Percentiles rank a stretch among this genome's conserved stretches.
Evolutionary conservation across 1,140 invertebrate species (phyloP).

Genomic region (Anthonomus grandis): DNA sequence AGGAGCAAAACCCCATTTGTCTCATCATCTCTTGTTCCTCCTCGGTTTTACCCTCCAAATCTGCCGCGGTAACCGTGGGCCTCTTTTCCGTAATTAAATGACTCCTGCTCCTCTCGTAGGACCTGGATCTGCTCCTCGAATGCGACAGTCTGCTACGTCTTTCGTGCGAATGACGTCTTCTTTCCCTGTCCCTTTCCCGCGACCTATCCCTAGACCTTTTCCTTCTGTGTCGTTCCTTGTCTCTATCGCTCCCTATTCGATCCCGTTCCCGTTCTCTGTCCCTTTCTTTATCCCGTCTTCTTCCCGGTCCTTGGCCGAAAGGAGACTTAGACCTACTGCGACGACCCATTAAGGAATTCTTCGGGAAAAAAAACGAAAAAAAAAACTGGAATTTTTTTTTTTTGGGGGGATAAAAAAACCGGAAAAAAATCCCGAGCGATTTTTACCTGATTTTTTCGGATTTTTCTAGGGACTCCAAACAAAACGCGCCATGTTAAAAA

Average conservation of each 20-base stretch:
- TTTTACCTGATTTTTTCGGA: conserved; percentile 34
- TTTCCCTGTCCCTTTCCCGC: conserved; percentile 51
- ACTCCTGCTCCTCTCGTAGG: conserved; percentile 51
- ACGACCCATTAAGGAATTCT: conserved; percentile 38
- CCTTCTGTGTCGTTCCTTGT: conserved; percentile 53
- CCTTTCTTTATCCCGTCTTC: conserved; percentile 48
- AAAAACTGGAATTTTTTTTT: conserved; percentile 5
- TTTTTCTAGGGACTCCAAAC: conserved; percentile 38
- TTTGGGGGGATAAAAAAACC: conserved; percentile 23
- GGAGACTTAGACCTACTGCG: conserved; percentile 47
- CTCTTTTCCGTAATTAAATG: conserved; percentile 50
- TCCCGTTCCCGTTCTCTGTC: conserved; percentile 49
- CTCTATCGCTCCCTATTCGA: too few species aligned
- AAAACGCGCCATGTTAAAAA: conserved; percentile 34
- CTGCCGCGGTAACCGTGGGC: conserved; percentile 64
- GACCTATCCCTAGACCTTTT: conserved; percentile 57
- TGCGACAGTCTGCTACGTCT: conserved; percentile 51
- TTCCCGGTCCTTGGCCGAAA: conserved; percentile 17
- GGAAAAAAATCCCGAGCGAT: conserved; percentile 31
- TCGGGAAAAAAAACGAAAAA: conserved; percentile 21
- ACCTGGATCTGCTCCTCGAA: conserved; percentile 54
- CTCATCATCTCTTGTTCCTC: conserved; percentile 97
- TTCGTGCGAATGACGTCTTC: conserved; percentile 46
- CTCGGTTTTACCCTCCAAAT: conserved; percentile 75
- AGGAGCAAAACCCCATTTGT: conserved; percentile 93